These are phyloP conservation scores for Oceanites oceanicus DNA, from an alignment of 2,113 vertebrate species.

Conservation along the genomic window DNA sequence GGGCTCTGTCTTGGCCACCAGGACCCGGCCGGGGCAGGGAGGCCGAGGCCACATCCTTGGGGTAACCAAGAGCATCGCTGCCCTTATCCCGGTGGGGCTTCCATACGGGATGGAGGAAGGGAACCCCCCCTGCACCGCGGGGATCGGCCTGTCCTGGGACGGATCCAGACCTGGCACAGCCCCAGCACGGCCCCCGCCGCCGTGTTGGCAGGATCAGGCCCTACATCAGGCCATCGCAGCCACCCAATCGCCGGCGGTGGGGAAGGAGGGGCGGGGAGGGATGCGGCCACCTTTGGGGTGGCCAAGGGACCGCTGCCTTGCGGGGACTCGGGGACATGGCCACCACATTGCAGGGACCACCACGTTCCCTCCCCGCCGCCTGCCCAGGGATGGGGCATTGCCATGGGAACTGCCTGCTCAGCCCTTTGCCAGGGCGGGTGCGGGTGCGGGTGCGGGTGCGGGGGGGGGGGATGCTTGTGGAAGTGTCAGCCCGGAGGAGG, in stretches of 20 bases:
- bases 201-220: neutral
- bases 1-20: neutral
- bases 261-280: neutral
- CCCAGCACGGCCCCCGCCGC: neutral
- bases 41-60: neutral
- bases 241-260: neutral
- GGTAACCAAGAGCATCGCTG: neutral
- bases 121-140: fast-evolving
- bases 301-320: neutral
- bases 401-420: neutral
- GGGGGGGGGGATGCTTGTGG: neutral
- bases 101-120: neutral
- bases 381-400: neutral
- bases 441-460: fast-evolving
- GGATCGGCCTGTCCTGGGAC: neutral
- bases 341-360: neutral
- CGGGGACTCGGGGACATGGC: neutral
- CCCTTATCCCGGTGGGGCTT: neutral
- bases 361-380: neutral
- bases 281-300: neutral
- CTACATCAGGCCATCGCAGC: neutral
- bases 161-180: neutral
- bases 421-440: neutral
- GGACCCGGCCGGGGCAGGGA: neutral
- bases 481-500: neutral